Conservation (phyloP, 2,797 vertebrate genomes). For the Enteromius paludinosus region DNA sequence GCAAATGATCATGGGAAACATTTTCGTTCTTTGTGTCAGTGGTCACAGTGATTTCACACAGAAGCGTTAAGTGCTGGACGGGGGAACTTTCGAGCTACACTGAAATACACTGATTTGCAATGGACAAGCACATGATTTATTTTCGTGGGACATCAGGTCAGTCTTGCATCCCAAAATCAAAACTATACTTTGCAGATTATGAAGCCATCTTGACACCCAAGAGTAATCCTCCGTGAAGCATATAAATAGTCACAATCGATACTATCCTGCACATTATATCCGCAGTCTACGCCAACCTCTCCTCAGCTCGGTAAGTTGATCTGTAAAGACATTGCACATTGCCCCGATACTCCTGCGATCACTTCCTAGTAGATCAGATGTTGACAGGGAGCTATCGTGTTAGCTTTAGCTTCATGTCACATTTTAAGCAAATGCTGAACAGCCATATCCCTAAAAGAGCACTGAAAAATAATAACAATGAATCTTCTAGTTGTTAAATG, state of each 20-base stretch:
- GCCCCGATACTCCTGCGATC: conserved; percentile 11
- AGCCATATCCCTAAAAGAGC: neutral
- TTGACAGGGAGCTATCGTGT: neutral
- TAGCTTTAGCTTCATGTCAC: neutral
- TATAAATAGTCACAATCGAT: conserved; percentile 73
- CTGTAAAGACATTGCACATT: conserved; percentile 30
- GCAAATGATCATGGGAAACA: neutral
- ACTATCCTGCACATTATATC: conserved; percentile 60
- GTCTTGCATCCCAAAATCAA: neutral
- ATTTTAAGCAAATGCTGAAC: conserved; percentile 4
- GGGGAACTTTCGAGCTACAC: conserved; percentile 39
- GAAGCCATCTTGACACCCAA: neutral
- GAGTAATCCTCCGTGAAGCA: conserved; percentile 20
- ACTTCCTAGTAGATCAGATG: neutral
- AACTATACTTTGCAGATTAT: neutral
- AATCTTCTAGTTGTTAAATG: neutral
- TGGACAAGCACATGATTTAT: neutral
- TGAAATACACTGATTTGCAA: conserved; percentile 49
- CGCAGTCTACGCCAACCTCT: conserved; percentile 65
- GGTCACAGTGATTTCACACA: conserved; percentile 57
- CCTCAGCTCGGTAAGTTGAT: neutral
- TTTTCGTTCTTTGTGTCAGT: conserved; percentile 35
- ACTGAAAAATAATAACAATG: neutral
- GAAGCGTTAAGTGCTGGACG: conserved; percentile 56
- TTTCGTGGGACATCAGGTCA: neutral